Evolutionary conservation across 2,888 invertebrate genomes (phyloP).

Genomic region (Drosophila pseudotakahashii): DNA sequence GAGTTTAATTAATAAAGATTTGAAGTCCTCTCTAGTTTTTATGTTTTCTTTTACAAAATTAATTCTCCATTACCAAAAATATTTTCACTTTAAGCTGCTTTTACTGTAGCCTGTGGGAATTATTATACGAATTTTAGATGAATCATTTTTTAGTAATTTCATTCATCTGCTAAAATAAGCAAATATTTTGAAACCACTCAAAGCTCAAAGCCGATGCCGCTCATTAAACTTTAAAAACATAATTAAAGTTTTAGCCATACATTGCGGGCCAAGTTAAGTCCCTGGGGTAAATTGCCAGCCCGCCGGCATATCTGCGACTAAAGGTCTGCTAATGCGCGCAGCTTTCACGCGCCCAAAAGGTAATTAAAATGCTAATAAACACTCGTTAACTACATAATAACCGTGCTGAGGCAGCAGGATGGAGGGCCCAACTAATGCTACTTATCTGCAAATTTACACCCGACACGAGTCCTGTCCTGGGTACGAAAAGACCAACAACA

Average conservation of each 20-base stretch:
- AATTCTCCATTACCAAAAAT: no score
- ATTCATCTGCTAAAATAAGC: slow-evolving; percentile 9
- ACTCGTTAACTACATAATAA: slow-evolving; percentile 76
- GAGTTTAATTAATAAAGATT: no score
- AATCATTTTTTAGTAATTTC: slow-evolving; percentile 4
- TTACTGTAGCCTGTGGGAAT: background rate
- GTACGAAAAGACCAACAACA: slow-evolving; percentile 30
- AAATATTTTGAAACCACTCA: slow-evolving; percentile 38
- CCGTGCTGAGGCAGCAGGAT: slow-evolving; percentile 45
- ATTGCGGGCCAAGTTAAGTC: slow-evolving; percentile 31
- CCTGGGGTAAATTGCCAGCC: slow-evolving; percentile 32
- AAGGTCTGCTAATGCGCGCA: slow-evolving; percentile 70
- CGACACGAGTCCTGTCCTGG: slow-evolving; percentile 29
- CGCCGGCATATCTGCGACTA: slow-evolving; percentile 34
- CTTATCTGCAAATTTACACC: slow-evolving; percentile 77
- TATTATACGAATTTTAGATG: background rate
- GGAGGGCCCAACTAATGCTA: slow-evolving; percentile 67
- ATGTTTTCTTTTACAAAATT: background rate
- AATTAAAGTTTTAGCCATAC: slow-evolving; percentile 68
- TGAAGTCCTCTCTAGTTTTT: background rate
- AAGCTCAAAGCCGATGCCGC: slow-evolving; percentile 29
- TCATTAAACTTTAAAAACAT: slow-evolving; percentile 75
- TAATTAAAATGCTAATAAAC: slow-evolving; percentile 81
- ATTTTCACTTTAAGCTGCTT: background rate
- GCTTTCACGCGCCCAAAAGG: slow-evolving; percentile 74